Evolutionary conservation across 2,113 vertebrate species (phyloP).

Genomic region (Athene cunicularia): DNA sequence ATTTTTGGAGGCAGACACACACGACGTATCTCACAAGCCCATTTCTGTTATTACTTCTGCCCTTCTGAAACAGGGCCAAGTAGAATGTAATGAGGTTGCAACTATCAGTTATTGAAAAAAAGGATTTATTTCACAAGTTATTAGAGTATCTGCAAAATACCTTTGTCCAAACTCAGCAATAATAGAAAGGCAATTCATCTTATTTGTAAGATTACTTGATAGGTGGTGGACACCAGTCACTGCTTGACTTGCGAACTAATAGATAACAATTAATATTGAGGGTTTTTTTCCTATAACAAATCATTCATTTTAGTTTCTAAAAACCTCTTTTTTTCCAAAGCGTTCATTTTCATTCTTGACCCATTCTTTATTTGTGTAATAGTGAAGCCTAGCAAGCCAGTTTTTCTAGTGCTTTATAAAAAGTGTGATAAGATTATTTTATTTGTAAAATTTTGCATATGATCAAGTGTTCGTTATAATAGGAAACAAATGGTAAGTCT

Average conservation of each 20-base stretch:
- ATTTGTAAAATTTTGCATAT: background rate
- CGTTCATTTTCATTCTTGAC: background rate
- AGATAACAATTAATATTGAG: background rate
- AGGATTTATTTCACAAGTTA: background rate
- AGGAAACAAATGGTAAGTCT: background rate
- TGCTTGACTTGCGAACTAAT: background rate
- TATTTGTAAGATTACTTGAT: background rate
- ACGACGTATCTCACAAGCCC: background rate
- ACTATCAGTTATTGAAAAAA: background rate
- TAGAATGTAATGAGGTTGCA: background rate
- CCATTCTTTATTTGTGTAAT: background rate
- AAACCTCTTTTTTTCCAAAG: background rate
- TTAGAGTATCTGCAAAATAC: background rate
- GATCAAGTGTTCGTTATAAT: background rate
- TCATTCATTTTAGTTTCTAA: conserved; percentile 1
- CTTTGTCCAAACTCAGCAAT: background rate
- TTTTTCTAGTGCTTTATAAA: background rate
- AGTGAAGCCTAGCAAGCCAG: background rate
- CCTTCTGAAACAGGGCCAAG: background rate
- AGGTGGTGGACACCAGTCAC: background rate
- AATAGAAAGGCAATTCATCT: background rate
- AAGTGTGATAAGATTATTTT: conserved; percentile 5
- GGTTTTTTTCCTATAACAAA: background rate
- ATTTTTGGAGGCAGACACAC: accelerated
- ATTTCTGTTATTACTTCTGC: background rate